Evolutionary conservation across 2,888 invertebrate species (phyloP).

Genomic region (Deroplatys truncata): DNA sequence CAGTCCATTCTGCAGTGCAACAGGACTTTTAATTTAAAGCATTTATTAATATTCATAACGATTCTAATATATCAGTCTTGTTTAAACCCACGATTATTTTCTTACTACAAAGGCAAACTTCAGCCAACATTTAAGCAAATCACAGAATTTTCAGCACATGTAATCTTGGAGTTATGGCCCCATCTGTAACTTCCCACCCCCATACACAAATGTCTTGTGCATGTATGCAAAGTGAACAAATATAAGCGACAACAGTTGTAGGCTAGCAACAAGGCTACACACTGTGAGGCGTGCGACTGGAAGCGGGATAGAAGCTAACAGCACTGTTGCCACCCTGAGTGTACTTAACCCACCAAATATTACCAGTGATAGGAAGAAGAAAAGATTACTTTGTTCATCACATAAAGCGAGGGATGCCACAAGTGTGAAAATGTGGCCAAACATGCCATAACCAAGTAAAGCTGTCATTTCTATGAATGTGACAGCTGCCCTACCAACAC

Average conservation of each 20-base stretch:
- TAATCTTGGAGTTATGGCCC: not conserved
- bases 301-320: constrained; percentile 45
- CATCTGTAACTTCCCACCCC: constrained; percentile 11
- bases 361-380: constrained; percentile 47
- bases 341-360: constrained; percentile 49
- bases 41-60: not conserved
- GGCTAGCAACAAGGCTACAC: constrained; percentile 45
- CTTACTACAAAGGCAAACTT: not conserved
- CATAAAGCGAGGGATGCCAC: constrained; percentile 44
- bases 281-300: constrained; percentile 49
- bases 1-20: not conserved
- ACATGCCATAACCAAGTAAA: constrained; percentile 48
- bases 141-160: not conserved
- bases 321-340: constrained; percentile 46
- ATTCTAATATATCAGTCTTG: not conserved
- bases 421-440: constrained; percentile 48
- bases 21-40: not conserved
- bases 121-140: not conserved
- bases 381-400: constrained; percentile 44
- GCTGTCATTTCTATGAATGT: constrained; percentile 43
- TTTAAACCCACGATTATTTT: not conserved
- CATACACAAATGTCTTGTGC: constrained; percentile 46
- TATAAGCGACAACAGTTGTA: constrained; percentile 49
- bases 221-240: constrained; percentile 51
- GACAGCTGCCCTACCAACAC: constrained; percentile 40